Conservation (phyloP, 2,888 invertebrate species). For the Polydrusus cervinus region DNA sequence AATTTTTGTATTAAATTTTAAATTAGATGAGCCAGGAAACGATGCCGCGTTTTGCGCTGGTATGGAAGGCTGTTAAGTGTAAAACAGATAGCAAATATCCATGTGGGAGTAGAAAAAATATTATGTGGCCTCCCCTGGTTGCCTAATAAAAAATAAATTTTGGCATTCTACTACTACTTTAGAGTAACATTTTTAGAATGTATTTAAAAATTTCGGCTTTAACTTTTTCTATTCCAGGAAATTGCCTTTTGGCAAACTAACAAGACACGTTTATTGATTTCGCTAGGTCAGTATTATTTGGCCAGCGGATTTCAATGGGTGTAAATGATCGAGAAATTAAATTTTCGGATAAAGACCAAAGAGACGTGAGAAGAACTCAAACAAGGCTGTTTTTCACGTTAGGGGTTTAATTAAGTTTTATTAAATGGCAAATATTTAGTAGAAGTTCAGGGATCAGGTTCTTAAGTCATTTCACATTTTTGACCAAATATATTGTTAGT, state of each 20-base stretch:
- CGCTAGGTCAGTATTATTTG: conserved; percentile 32
- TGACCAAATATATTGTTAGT: too few species aligned
- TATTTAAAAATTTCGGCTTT: neutral
- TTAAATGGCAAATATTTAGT: neutral
- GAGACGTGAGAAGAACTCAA: conserved; percentile 24
- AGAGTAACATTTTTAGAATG: too few species aligned
- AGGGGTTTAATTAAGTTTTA: conserved; percentile 2
- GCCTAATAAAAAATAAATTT: too few species aligned
- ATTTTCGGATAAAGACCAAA: neutral
- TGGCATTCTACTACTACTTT: too few species aligned
- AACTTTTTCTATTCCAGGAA: conserved; percentile 11
- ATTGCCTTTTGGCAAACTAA: conserved; percentile 28
- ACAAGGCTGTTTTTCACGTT: neutral
- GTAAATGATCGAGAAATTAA: conserved; percentile 26
- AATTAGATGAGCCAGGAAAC: too few species aligned
- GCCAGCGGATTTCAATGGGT: conserved; percentile 21
- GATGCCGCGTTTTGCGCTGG: too few species aligned
- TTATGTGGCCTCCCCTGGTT: too few species aligned
- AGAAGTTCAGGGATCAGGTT: neutral
- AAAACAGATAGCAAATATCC: too few species aligned
- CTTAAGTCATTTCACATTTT: neutral
- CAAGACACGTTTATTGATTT: conserved; percentile 22
- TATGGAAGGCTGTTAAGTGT: too few species aligned
- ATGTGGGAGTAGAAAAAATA: too few species aligned
- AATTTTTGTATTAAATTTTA: too few species aligned